Evolutionary conservation across 2,888 invertebrate species (phyloP).

Genomic region (Drosophila neutralis): DNA sequence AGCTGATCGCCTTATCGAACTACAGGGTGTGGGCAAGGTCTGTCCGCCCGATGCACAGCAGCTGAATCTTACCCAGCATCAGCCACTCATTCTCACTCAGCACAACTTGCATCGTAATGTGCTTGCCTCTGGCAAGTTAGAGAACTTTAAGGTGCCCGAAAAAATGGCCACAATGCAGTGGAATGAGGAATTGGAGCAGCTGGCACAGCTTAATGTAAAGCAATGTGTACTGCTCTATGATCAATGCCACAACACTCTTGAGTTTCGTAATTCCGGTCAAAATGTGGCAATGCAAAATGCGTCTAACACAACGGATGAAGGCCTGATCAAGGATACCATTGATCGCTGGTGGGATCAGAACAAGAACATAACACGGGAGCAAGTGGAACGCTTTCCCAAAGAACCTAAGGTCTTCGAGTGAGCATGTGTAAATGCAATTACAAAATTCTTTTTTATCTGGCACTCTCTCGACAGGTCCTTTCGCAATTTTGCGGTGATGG

Average conservation of each 20-base stretch:
- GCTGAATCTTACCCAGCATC: conserved; percentile 45
- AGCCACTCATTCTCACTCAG: conserved; percentile 45
- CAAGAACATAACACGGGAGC: conserved; percentile 39
- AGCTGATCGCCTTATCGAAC: conserved; percentile 6
- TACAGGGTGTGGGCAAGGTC: conserved; percentile 30
- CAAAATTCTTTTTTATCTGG: neutral
- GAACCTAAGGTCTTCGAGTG: conserved; percentile 49
- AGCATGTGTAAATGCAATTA: conserved; percentile 14
- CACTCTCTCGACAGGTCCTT: conserved; percentile 36
- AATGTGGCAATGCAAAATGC: conserved; percentile 49
- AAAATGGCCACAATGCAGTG: conserved; percentile 68
- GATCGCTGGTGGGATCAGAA: conserved; percentile 62
- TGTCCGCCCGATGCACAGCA: conserved; percentile 39
- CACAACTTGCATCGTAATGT: conserved; percentile 59
- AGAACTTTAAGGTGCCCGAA: conserved; percentile 40
- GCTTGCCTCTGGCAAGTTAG: conserved; percentile 53
- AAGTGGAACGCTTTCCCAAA: conserved; percentile 50
- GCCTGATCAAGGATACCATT: conserved; percentile 48
- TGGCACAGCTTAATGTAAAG: conserved; percentile 59
- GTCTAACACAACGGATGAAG: conserved; percentile 22
- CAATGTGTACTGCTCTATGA: conserved; percentile 53
- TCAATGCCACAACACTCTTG: conserved; percentile 58
- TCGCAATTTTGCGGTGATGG: conserved; percentile 68
- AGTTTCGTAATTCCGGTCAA: conserved; percentile 61
- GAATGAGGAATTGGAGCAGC: conserved; percentile 50